These are phyloP conservation scores for Chironomus striatipennis DNA, from an alignment of 1,140 invertebrate species.

Conservation along the genomic window DNA sequence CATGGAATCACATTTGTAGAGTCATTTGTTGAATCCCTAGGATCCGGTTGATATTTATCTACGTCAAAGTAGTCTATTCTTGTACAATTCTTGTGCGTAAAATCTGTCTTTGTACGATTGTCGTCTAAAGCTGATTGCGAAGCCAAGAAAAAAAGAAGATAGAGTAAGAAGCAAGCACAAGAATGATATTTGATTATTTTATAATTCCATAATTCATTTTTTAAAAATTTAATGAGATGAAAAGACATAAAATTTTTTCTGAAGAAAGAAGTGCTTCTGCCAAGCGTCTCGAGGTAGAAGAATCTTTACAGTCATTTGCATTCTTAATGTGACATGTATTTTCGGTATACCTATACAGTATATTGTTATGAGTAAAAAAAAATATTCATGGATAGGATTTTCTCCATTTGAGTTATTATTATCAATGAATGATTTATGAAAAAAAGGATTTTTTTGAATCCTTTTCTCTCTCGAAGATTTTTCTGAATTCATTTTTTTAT, in stretches of 20 bases:
- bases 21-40: slow-evolving; percentile 76
- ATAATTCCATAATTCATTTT: background rate
- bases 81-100: slow-evolving; percentile 46
- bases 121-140: background rate
- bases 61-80: slow-evolving; percentile 79
- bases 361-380: no score
- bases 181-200: background rate
- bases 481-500: background rate
- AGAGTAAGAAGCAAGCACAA: no score
- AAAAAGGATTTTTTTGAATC: background rate
- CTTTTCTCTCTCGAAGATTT: no score
- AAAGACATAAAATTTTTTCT: background rate
- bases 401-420: background rate
- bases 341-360: no score
- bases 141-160: no score
- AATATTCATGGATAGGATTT: no score
- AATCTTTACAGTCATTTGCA: background rate
- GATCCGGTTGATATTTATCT: slow-evolving; percentile 74
- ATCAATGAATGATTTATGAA: background rate
- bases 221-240: background rate
- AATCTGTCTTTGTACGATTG: background rate
- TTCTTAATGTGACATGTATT: background rate
- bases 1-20: slow-evolving; percentile 83
- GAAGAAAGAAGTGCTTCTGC: background rate
- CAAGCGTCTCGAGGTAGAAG: no score